A percentile compares a stretch with the other conserved stretches of the same genome.
These are phyloP conservation scores for Oscheius sp. DNA, from an alignment of 2,888 invertebrate species.

Conservation along the genomic window DNA sequence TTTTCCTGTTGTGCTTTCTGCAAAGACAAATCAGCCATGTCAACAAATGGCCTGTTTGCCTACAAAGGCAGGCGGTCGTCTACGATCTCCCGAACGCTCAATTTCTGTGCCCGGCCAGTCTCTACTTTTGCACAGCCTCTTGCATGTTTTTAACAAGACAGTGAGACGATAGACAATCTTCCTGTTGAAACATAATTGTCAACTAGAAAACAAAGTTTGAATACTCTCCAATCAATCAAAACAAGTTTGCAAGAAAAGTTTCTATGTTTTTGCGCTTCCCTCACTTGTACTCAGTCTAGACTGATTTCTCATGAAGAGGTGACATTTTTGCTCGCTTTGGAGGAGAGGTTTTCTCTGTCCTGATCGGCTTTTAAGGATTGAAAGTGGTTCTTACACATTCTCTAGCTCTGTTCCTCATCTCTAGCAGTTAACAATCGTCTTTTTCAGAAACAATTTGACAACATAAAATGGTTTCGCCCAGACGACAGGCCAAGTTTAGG, in stretches of 20 bases:
- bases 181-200: no score
- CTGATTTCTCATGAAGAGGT: neutral
- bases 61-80: constrained; percentile 18
- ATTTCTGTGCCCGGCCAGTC: no score
- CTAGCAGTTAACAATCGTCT: neutral
- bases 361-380: neutral
- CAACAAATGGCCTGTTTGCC: constrained; percentile 19
- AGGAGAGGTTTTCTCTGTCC: no score
- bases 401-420: neutral
- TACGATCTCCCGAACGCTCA: no score
- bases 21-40: constrained; percentile 23
- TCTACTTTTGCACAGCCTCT: neutral
- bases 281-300: neutral
- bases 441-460: neutral
- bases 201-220: no score
- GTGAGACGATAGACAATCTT: no score
- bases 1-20: constrained; percentile 9
- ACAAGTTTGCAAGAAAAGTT: no score
- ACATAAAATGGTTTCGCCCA: constrained; percentile 16
- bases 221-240: no score
- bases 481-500: neutral
- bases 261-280: no score
- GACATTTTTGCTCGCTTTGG: neutral
- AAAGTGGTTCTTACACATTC: neutral
- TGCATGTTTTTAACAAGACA: neutral